A percentile compares a stretch with the other conserved stretches of the same genome.
Evolutionary conservation across 2,113 vertebrate species (phyloP).

Genomic region (Thalassoma bifasciatum): DNA sequence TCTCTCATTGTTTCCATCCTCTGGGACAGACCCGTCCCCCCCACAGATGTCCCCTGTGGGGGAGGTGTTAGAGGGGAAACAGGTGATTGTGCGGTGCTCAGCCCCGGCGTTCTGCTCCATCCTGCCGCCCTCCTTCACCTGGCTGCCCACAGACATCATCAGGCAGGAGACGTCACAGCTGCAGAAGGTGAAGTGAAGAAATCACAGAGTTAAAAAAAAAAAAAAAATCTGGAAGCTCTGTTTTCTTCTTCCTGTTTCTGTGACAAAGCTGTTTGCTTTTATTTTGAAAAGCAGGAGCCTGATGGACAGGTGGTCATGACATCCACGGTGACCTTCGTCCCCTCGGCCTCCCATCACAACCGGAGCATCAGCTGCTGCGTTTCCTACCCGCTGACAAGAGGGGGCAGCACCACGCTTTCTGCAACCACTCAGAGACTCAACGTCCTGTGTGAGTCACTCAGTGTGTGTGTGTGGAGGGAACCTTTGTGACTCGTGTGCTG

Average conservation of each 20-base stretch:
- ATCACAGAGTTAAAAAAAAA: not conserved
- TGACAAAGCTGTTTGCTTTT: no score
- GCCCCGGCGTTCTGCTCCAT: constrained; percentile 18
- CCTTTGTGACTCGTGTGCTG: no score
- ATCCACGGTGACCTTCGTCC: constrained; percentile 41
- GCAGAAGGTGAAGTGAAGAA: constrained; percentile 3
- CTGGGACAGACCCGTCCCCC: not conserved
- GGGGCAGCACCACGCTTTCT: constrained; percentile 12
- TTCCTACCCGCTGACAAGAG: constrained; percentile 3
- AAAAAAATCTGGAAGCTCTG: not conserved
- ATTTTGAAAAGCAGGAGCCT: not conserved
- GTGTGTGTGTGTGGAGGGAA: not conserved
- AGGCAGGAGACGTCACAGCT: not conserved
- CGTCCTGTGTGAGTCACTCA: constrained; percentile 40
- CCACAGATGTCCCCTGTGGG: not conserved
- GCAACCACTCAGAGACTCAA: not conserved
- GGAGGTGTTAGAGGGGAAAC: not conserved
- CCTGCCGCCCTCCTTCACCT: constrained; percentile 50
- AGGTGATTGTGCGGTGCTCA: constrained; percentile 28
- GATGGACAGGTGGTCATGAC: constrained; percentile 16
- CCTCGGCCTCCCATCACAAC: constrained; percentile 25
- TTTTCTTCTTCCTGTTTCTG: no score
- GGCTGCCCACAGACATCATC: constrained; percentile 3
- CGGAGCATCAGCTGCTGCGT: constrained; percentile 28
- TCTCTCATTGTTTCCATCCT: not conserved